These are phyloP conservation scores for Stramonita haemastoma DNA, from an alignment of 2,888 invertebrate genomes.

Conservation along the genomic window DNA sequence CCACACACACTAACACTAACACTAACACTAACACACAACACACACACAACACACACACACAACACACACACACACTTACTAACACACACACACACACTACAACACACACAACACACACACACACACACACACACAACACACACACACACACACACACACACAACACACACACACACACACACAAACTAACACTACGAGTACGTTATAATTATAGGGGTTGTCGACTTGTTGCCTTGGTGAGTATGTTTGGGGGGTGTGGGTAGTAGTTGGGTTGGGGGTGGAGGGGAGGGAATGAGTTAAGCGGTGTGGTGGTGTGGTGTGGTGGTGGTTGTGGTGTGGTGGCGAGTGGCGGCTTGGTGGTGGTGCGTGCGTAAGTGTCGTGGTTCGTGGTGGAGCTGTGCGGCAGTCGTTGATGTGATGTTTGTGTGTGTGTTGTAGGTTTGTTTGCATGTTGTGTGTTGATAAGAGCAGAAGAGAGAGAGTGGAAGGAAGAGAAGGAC, in stretches of 20 bases:
- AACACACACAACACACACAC: background rate
- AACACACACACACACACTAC: background rate
- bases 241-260: background rate
- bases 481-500: no score
- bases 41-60: background rate
- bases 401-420: background rate
- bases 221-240: background rate
- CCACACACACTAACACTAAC: background rate
- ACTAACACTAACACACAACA: background rate
- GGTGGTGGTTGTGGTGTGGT: background rate
- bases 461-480: no score
- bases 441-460: background rate
- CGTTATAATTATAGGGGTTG: background rate
- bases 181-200: background rate
- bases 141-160: background rate
- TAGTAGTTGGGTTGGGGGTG: background rate
- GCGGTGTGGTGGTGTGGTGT: background rate
- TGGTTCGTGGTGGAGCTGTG: background rate
- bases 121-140: background rate
- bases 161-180: background rate
- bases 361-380: no score
- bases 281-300: background rate
- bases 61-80: background rate
- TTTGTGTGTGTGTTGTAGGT: background rate
- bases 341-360: no score